Percentiles rank a stretch among this genome's conserved stretches.
These are phyloP conservation scores for Casuarius casuarius DNA, from an alignment of 2,113 vertebrate genomes.

Conservation along the genomic window DNA sequence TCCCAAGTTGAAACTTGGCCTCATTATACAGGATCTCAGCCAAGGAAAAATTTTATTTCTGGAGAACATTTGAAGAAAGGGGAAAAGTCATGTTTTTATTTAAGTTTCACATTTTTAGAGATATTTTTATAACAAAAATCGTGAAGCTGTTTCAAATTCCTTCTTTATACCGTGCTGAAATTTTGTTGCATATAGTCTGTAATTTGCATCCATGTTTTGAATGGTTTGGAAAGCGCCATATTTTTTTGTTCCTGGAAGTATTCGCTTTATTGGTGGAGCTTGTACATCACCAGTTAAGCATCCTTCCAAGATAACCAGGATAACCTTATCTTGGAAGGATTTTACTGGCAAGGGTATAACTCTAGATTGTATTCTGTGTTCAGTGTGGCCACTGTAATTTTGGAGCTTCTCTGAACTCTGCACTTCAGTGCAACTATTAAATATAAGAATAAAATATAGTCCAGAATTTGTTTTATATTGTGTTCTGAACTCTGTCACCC, in stretches of 20 bases:
- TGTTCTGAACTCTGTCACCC: not conserved
- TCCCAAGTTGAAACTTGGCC: not conserved
- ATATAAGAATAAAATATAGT: not conserved
- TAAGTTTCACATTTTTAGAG: not conserved
- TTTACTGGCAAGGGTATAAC: not conserved
- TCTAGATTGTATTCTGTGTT: not conserved
- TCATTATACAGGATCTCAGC: not conserved
- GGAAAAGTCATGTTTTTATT: not conserved
- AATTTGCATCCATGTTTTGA: not conserved
- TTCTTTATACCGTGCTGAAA: not conserved
- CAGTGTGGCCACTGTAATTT: not conserved
- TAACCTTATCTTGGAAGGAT: not conserved
- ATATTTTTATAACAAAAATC: not conserved
- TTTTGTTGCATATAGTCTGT: not conserved
- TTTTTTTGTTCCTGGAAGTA: not conserved
- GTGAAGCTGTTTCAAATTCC: not conserved
- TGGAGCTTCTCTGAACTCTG: not conserved
- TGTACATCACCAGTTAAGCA: not conserved
- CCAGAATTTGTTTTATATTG: not conserved
- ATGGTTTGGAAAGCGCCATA: not conserved
- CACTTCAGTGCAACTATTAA: not conserved
- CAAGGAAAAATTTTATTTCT: not conserved
- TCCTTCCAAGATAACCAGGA: too few relatives aligned
- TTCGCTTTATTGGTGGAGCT: not conserved
- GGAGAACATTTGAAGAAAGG: not conserved